Evolutionary conservation across 2,888 invertebrate species (phyloP), one percentile per base, ranked within the genome.

Genomic region (Bedellia somnulentella): DNA sequence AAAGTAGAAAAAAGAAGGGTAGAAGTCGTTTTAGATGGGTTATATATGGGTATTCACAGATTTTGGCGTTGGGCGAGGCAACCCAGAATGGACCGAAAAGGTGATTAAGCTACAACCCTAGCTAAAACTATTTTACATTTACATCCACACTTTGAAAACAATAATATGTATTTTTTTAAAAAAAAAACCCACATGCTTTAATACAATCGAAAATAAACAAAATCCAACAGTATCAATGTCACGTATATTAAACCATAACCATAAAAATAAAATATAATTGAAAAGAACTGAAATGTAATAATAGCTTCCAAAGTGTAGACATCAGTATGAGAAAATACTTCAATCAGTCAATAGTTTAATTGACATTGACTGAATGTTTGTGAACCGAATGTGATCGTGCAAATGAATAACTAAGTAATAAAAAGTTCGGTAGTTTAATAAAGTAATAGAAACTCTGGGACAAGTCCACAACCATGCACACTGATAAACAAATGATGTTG

Each of bases 51-150:
- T 44, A 62, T 53, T 49, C 46, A 51, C 39, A 51, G 56, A 46
- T 61, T 59, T 62, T 58, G 73, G 73, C 73, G 66, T 57, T 64
- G 70, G 73, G 73, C 73, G 71, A 73, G 73, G 73, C 50, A 52
- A 60, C 71, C 68, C 63, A 52, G 52, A 56, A 55, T 51, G 47
- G 39, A n/a, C n/a, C n/a, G n/a, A 45, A 47, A 56, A 41, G 45
- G 41, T 45, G 49, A 43, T 46, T 34, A 49, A 47, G 51, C 53
- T 45, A 49, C 49, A 43, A 48, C 47, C 50, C 58, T n/a, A n/a
- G n/a, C n/a, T n/a, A n/a, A n/a, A n/a, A n/a, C n/a, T n/a, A n/a
- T n/a, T n/a, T n/a, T n/a, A n/a, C n/a, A n/a, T n/a, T 37, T 45
- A 53, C 27, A 23, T 60, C 68, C 49, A 71, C 66, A 70, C 67